Evolutionary conservation across 53 echinoderm and acorn worm genomes (phyloP).

Genomic region (Mesocentrotus franciscanus): DNA sequence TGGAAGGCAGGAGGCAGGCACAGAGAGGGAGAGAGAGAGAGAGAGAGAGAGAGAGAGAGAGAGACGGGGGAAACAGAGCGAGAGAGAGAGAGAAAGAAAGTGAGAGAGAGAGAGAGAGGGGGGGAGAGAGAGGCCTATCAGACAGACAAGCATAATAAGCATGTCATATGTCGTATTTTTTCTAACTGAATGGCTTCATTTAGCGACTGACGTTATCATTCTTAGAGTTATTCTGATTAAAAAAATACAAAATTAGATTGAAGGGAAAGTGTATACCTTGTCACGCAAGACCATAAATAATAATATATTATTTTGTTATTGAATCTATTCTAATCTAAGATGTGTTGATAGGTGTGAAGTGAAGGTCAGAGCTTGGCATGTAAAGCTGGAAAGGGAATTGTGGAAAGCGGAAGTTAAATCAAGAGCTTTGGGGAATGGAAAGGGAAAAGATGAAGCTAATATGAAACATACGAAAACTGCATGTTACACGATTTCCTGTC

Average conservation of each 20-base stretch:
- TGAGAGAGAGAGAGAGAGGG: too few relatives aligned
- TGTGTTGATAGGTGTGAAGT: not conserved
- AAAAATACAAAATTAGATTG: too few relatives aligned
- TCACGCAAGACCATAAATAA: too few relatives aligned
- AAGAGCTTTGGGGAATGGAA: not conserved
- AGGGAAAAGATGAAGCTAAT: not conserved
- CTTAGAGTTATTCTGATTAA: not conserved
- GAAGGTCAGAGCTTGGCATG: not conserved
- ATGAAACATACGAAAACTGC: not conserved
- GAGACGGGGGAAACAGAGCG: not conserved
- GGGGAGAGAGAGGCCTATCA: too few relatives aligned
- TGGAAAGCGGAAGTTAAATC: not conserved
- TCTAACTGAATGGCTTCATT: not conserved
- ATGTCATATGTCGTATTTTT: too few relatives aligned
- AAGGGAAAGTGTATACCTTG: too few relatives aligned
- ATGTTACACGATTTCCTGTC: not conserved
- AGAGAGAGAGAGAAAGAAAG: too few relatives aligned
- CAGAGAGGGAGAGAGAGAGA: slow-evolving; percentile 39
- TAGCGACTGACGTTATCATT: not conserved
- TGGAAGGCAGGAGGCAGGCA: not conserved
- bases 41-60: not conserved
- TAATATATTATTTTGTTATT: not conserved
- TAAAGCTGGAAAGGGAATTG: not conserved
- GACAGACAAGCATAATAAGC: too few relatives aligned
- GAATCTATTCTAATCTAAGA: not conserved